Evolutionary conservation across 2,888 invertebrate species (phyloP).

Genomic region (Sinelater perroti): DNA sequence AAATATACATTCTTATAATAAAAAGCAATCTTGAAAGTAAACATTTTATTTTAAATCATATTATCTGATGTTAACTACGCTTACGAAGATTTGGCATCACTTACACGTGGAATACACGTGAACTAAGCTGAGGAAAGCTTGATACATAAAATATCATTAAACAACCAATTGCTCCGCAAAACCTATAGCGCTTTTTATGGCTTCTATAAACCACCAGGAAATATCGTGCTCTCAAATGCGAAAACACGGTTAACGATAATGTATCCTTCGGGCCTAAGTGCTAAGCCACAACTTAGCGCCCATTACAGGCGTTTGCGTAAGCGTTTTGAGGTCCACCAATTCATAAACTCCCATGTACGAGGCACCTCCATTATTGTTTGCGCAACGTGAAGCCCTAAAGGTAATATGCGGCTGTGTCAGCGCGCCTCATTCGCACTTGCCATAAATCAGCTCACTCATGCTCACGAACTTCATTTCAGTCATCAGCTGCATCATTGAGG

Average conservation of each 20-base stretch:
- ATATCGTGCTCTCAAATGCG: conserved; percentile 4
- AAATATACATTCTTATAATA: no score
- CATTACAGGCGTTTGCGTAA: conserved; percentile 5
- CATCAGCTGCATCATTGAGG: not conserved
- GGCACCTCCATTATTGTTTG: not conserved
- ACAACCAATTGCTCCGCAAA: conserved; percentile 11
- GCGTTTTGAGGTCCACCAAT: not conserved
- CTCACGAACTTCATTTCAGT: conserved; percentile 7
- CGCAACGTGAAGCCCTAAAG: no score
- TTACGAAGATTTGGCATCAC: no score
- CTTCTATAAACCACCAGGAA: conserved; percentile 10
- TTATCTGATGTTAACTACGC: no score
- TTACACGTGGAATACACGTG: no score
- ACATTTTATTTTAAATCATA: no score
- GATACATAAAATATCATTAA: not conserved
- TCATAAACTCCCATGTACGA: not conserved
- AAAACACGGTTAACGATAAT: conserved; percentile 16
- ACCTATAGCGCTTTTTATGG: conserved; percentile 18
- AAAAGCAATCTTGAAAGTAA: no score
- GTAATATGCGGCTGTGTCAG: no score
- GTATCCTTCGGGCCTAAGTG: conserved; percentile 15
- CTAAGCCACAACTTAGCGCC: conserved; percentile 18
- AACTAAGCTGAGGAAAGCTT: no score
- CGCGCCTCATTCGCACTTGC: not conserved
- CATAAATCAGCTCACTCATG: not conserved